Base-by-base conservation (phyloP, 2,797 vertebrate genomes). In the Spinibarbus caldwelli region DNA sequence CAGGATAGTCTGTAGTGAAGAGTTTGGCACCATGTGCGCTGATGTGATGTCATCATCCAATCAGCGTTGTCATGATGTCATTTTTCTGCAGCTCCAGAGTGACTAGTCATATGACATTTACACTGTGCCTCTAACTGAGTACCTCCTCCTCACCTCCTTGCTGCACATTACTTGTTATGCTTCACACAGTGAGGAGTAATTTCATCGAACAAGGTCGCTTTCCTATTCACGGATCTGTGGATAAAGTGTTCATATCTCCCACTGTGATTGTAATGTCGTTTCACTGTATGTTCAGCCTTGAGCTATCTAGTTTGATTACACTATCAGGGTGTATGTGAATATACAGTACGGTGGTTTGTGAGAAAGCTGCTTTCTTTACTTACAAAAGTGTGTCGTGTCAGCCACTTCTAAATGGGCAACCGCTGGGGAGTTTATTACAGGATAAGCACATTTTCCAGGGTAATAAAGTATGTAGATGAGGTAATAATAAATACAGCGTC, bases 231-330 rank as follows among this genome's bases (percentile, higher is more conserved):
- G 64, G 75, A 78, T 70, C 26, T 84, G 45, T 67, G 45, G 82
- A 78, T 78, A 78, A 78, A 68, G 47, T 29, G 64, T 57, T 78
- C 64, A 78, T 31, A 54, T 84, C 38, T 84, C 73, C 47, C 73
- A 57, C 82, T 84, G 73, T 68, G 82, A 78, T 38, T 84, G 82
- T 43, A 78, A 84, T 78, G 82, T 77, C 68, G 47, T 68, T 57
- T 64, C 62, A 23, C 82, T 68, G n/a, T 57, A 78, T 77, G 36
- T 52, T 77, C 14, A 41, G 73, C 19, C 62, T 78, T 83, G 71
- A 83, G 38, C 45, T 31, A 52, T 77, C 73, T 84, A 68, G 62
- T 78, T 57, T 78, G 62, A 77, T 77, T 52, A 11, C 59, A 49
- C 45, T 52, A 38, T 83, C 73, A 76, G 43, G 68, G 45, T 67